Percentiles rank a stretch among this genome's conserved stretches.
Conservation (phyloP, 2,888 invertebrate genomes). For the Lycocerus yunnanus region DNA sequence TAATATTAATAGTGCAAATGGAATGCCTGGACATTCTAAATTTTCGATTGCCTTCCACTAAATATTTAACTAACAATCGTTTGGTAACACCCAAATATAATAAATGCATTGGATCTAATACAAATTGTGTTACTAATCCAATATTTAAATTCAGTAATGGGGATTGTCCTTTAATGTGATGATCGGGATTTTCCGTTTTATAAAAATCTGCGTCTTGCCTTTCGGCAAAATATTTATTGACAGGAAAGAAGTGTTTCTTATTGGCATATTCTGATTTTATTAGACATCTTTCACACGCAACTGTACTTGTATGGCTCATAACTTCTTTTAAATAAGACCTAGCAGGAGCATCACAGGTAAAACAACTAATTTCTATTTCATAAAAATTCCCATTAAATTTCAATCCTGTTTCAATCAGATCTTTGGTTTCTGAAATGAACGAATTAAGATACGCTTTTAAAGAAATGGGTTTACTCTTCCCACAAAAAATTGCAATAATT, state of each 20-base stretch:
- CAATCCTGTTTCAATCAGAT: no score
- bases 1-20: no score
- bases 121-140: background rate
- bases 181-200: background rate
- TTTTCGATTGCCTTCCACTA: no score
- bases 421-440: no score
- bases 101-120: background rate
- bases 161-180: background rate
- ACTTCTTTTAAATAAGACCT: background rate
- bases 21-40: no score
- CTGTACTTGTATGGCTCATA: background rate
- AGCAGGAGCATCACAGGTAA: slow-evolving; percentile 9
- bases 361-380: no score
- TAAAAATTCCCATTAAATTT: no score
- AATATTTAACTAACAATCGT: no score
- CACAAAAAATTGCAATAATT: no score
- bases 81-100: no score
- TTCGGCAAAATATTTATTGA: background rate
- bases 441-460: no score
- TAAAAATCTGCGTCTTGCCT: background rate
- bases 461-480: no score
- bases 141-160: background rate
- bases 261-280: background rate
- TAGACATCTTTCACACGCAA: slow-evolving; percentile 3
- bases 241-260: background rate